phyloP scores from a whole-genome alignment of 2,888 invertebrate genomes.

The Phalera bucephala region DNA sequence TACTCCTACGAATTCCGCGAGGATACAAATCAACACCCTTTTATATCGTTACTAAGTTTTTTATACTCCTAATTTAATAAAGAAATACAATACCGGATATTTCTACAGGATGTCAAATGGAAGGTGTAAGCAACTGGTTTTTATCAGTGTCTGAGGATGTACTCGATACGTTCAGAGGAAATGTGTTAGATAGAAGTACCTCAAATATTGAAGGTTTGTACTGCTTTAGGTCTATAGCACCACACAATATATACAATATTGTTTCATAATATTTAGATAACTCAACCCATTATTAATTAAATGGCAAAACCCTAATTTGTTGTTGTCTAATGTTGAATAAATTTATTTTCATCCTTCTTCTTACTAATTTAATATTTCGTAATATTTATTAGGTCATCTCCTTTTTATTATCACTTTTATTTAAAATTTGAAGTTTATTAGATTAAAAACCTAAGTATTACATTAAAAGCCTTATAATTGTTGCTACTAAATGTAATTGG shows the following conservation, averaged over 20 bases:
- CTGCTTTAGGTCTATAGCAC: no score
- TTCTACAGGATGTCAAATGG: constrained; percentile 58
- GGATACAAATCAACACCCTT: no score
- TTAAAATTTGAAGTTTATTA: no score
- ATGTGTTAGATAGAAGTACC: constrained; percentile 40
- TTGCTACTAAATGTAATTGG: no score
- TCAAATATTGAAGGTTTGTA: constrained; percentile 48
- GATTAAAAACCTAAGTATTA: no score
- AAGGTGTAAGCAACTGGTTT: constrained; percentile 39
- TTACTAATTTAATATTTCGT: no score
- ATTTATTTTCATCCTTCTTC: no score
- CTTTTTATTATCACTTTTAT: no score
- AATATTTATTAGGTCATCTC: no score
- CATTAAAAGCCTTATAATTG: no score
- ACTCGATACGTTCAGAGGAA: constrained; percentile 47
- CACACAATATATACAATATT: not conserved
- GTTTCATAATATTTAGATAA: not conserved
- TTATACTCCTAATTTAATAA: not conserved
- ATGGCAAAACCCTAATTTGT: not conserved
- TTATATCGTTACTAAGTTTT: not conserved
- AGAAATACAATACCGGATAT: not conserved
- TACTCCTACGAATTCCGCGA: no score
- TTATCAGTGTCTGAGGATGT: constrained; percentile 30
- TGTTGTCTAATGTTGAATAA: no score
- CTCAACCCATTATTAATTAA: constrained; percentile 1